A percentile compares a stretch with the other conserved stretches of the same genome.
These are phyloP conservation scores for Neogobius melanostomus DNA, from an alignment of 2,113 vertebrate species.

Conservation along the genomic window DNA sequence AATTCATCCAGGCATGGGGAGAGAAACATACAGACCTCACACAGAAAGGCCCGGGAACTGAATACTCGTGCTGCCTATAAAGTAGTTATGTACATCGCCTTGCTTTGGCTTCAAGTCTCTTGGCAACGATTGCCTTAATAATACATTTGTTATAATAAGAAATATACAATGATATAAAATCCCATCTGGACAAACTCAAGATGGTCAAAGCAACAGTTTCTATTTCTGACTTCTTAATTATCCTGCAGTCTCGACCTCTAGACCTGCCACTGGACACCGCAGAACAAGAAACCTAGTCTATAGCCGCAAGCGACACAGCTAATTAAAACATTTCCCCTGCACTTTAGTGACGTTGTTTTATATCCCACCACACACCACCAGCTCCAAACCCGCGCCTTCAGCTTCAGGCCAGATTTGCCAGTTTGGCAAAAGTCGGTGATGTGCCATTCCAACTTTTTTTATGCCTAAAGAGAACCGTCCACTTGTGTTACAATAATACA, in stretches of 20 bases:
- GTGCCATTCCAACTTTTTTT: constrained; percentile 34
- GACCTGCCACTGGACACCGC: constrained; percentile 43
- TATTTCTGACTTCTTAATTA: constrained; percentile 62
- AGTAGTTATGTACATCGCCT: too few relatives aligned
- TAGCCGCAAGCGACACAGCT: constrained; percentile 32
- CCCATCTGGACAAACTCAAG: constrained; percentile 55
- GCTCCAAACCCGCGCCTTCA: constrained; percentile 64
- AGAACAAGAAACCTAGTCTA: constrained; percentile 25
- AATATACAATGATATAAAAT: not conserved
- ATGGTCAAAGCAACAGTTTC: constrained; percentile 42
- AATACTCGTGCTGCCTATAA: too few relatives aligned
- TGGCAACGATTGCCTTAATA: too few relatives aligned
- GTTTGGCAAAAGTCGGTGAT: constrained; percentile 33
- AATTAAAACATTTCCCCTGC: constrained; percentile 63
- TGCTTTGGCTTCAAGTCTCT: too few relatives aligned
- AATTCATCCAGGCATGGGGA: too few relatives aligned
- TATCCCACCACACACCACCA: constrained; percentile 47
- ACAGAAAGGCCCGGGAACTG: too few relatives aligned
- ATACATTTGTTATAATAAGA: too few relatives aligned
- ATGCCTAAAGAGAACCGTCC: constrained; percentile 54
- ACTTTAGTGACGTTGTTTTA: constrained; percentile 21
- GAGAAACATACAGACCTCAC: too few relatives aligned
- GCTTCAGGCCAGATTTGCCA: constrained; percentile 47
- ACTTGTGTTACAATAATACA: constrained; percentile 64
- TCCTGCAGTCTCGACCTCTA: constrained; percentile 42